Evolutionary conservation across 2,113 vertebrate genomes (phyloP).

Genomic region (Ceyx margarethae): DNA sequence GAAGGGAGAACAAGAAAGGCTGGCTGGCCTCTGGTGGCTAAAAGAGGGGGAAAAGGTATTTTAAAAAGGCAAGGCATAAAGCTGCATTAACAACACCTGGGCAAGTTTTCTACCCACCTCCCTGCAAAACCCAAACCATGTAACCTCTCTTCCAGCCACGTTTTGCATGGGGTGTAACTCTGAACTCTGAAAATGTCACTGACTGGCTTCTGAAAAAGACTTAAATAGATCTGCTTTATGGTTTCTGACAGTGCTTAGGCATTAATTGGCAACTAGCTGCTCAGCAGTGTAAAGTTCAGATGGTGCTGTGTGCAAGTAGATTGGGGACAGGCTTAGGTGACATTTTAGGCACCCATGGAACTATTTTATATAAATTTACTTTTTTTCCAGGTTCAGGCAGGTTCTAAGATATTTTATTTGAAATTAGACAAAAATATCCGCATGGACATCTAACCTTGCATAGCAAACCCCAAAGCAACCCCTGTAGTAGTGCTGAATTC

Average conservation of each 20-base stretch:
- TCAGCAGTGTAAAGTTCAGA: conserved; percentile 19
- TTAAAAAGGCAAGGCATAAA: not conserved
- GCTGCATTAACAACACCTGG: not conserved
- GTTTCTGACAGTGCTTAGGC: conserved; percentile 24
- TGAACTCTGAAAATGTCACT: conserved; percentile 45
- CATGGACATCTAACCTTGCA: not conserved
- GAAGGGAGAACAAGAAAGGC: not conserved
- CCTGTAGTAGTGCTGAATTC: not conserved
- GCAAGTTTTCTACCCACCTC: not conserved
- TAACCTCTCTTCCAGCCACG: not conserved
- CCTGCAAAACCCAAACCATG: not conserved
- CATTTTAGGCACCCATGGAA: not conserved
- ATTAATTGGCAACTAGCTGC: conserved; percentile 35
- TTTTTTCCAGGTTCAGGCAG: not conserved
- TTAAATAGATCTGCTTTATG: conserved; percentile 10
- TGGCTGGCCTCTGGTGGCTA: not conserved
- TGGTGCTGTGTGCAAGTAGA: not conserved
- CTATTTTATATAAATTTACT: not conserved
- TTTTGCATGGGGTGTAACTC: conserved; percentile 11
- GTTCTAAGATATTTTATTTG: not conserved
- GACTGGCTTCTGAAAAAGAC: not conserved
- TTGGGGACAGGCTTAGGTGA: not conserved
- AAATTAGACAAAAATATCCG: not conserved
- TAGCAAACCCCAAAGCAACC: not conserved
- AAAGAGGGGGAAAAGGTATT: not conserved